Evolutionary conservation across 1,140 invertebrate genomes (phyloP), one percentile per base, ranked within the genome.

Genomic region (Harlomillsia oculata): DNA sequence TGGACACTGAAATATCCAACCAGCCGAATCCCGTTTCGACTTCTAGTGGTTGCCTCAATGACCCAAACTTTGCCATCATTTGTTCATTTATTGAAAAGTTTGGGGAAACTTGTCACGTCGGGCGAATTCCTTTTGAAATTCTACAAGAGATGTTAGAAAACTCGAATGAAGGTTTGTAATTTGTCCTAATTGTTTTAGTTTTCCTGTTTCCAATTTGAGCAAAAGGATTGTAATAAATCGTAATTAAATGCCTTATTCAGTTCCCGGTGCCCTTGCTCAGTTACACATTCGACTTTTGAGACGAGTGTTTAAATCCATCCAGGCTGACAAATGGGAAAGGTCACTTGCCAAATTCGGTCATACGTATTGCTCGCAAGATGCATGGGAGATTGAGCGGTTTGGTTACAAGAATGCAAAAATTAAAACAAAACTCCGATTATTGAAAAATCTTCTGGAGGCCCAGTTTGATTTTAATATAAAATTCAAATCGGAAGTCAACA

Each of bases 11-110:
- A n/a, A n/a, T n/a, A n/a, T n/a, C n/a, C n/a, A n/a, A n/a, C n/a
- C n/a, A n/a, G n/a, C n/a, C n/a, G n/a, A n/a, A n/a, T 1, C 0
- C 29, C 2, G 45, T 32, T 13, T 20, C 28, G 4, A 0, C 45
- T 21, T 25, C 9, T 20, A 48, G 28, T 20, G 45, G 45, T 60
- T 92, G 87, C 80, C 81, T 84, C 76, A 85, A 82, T 79, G 88
- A 94, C 81, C 89, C 89, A 70, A 90, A 94, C 82, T 95, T 93
- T 75, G 89, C 89, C 67, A 83, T 92, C 72, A 90, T 94, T 73
- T 94, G 89, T 77, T 88, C 87, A 56, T 94, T 94, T 76, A 76
- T 93, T 48, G 83, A 90, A 71, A 83, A 86, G 74, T 94, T 93
- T 71, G 84, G 86, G 32, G 80, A 82, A 72, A 74, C 80, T 70